These are phyloP conservation scores for Electrophaes corylata DNA, from an alignment of 2,888 invertebrate genomes.

Conservation along the genomic window DNA sequence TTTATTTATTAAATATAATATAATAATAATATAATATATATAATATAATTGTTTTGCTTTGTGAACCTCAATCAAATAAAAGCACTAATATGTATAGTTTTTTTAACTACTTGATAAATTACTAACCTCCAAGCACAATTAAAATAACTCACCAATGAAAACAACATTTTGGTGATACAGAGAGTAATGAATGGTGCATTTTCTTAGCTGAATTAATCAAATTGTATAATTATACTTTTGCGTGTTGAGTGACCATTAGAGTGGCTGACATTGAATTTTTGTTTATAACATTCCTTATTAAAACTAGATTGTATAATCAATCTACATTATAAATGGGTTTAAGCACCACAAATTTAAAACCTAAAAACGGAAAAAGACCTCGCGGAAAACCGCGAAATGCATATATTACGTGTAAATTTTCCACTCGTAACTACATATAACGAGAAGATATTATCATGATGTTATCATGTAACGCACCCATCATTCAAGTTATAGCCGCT, in stretches of 20 bases:
- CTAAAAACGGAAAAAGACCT: too few relatives aligned
- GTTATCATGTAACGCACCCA: slow-evolving; percentile 5
- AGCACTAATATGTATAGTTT: too few relatives aligned
- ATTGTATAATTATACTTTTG: slow-evolving; percentile 9
- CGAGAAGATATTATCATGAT: neutral
- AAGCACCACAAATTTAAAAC: too few relatives aligned
- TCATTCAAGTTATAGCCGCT: slow-evolving; percentile 7
- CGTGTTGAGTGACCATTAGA: slow-evolving; percentile 2
- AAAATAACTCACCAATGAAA: neutral
- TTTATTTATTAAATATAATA: too few relatives aligned
- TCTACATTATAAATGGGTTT: too few relatives aligned
- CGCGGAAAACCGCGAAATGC: too few relatives aligned
- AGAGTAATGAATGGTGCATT: neutral
- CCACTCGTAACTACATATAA: neutral
- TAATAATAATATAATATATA: too few relatives aligned
- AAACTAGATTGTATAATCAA: neutral
- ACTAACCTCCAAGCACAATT: neutral
- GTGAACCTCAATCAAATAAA: too few relatives aligned
- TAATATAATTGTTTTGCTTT: too few relatives aligned
- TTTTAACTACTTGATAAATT: too few relatives aligned
- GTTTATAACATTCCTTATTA: neutral
- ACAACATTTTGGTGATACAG: neutral
- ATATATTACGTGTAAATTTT: too few relatives aligned
- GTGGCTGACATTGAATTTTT: slow-evolving; percentile 16
- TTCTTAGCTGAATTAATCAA: neutral